Percentiles rank a stretch among this genome's conserved stretches.
Conservation (phyloP, 2,888 invertebrate genomes). For the Lepidonotus clava region DNA sequence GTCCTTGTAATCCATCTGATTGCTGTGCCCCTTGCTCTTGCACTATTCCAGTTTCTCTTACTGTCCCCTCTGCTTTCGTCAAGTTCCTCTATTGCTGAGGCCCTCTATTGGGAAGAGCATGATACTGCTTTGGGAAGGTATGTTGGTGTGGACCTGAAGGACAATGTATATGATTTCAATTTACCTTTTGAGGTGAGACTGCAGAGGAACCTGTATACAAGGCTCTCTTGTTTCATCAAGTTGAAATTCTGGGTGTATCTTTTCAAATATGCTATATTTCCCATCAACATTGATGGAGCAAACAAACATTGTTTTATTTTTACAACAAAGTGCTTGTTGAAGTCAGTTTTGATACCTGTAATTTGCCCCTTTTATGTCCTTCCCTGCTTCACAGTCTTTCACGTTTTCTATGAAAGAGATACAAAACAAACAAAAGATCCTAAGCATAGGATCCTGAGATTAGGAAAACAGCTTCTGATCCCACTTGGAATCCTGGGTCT, state of each 20-base stretch:
- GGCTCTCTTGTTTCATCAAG: background rate
- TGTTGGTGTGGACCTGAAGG: background rate
- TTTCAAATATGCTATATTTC: conserved; percentile 2
- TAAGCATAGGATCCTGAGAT: too few relatives aligned
- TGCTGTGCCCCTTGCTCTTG: background rate
- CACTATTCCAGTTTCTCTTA: background rate
- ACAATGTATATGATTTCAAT: conserved; percentile 10
- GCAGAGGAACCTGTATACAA: background rate
- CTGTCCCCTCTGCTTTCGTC: conserved; percentile 19
- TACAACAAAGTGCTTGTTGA: background rate
- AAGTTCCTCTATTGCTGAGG: background rate
- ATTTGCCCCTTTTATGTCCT: conserved; percentile 19
- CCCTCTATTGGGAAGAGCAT: conserved; percentile 24
- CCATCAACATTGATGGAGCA: too few relatives aligned
- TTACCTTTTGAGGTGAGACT: background rate
- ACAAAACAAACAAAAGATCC: background rate
- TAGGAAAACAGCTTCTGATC: background rate
- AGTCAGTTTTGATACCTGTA: background rate
- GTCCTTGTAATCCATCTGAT: background rate
- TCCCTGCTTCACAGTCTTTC: conserved; percentile 4
- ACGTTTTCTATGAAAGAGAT: background rate
- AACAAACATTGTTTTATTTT: too few relatives aligned
- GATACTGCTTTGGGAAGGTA: background rate
- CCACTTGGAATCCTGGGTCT: background rate
- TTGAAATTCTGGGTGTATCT: conserved; percentile 10